Evolutionary conservation across 2,113 vertebrate genomes (phyloP).

Genomic region (Chionodraco myersi): DNA sequence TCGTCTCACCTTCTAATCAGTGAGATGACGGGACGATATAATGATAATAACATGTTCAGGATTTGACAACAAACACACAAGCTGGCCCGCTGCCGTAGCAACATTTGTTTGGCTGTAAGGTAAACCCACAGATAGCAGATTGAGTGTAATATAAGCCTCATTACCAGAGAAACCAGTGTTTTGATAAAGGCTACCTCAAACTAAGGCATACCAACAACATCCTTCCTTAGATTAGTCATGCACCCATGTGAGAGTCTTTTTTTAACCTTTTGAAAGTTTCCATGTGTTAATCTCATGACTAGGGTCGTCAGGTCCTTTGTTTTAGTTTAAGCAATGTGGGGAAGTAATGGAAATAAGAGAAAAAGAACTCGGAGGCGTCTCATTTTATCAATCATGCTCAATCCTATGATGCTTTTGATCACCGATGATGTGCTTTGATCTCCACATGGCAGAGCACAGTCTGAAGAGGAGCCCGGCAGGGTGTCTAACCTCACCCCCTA

Average conservation of each 20-base stretch:
- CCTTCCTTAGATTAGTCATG: conserved; percentile 10
- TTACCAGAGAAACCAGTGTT: conserved; percentile 30
- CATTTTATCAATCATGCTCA: conserved; percentile 19
- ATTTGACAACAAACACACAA: conserved; percentile 10
- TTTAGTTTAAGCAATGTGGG: conserved; percentile 8
- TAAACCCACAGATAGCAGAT: background rate
- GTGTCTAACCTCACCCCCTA: conserved; percentile 6
- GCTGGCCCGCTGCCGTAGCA: conserved; percentile 34
- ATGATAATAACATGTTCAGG: background rate
- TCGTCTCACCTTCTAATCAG: conserved; percentile 37
- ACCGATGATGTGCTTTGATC: conserved; percentile 33
- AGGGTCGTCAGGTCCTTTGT: background rate
- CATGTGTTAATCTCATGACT: conserved; percentile 24
- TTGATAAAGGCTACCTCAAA: conserved; percentile 10
- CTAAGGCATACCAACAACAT: background rate
- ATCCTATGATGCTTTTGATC: conserved; percentile 55
- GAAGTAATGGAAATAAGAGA: conserved; percentile 28
- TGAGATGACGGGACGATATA: conserved; percentile 27
- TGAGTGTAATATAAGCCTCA: conserved; percentile 12
- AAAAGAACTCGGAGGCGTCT: conserved; percentile 5
- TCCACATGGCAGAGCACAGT: background rate
- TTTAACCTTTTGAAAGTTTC: conserved; percentile 12
- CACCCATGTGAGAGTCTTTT: conserved; percentile 10
- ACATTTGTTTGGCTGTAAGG: conserved; percentile 36
- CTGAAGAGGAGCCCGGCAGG: conserved; percentile 27